Conservation (phyloP, 2,888 invertebrate species). For the Oegoconia quadripuncta region DNA sequence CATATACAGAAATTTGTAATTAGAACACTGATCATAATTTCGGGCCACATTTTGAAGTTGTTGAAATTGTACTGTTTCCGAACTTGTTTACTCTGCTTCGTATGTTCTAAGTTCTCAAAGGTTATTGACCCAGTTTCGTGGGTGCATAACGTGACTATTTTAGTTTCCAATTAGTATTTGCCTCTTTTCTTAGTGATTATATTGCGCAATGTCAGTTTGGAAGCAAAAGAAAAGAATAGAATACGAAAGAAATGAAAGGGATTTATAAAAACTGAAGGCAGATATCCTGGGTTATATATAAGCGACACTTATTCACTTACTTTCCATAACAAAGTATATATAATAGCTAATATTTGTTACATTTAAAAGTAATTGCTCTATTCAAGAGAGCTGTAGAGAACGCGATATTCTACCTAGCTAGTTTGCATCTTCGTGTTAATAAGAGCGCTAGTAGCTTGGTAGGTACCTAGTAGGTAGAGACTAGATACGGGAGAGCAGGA, state of each 20-base stretch:
- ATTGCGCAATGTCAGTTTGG: no score
- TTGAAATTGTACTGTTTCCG: slow-evolving; percentile 34
- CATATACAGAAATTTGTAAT: not conserved
- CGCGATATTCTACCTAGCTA: slow-evolving; percentile 22
- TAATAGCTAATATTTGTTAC: not conserved
- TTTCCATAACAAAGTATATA: no score
- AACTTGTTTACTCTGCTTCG: slow-evolving; percentile 44
- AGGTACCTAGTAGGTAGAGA: not conserved
- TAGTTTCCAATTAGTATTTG: no score
- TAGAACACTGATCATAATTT: not conserved
- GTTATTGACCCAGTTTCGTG: slow-evolving; percentile 64
- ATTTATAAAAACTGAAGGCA: no score
- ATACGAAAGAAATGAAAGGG: no score
- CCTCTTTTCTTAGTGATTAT: no score
- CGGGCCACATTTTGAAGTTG: not conserved
- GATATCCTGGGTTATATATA: no score
- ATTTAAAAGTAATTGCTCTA: slow-evolving; percentile 28
- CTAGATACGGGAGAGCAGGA: slow-evolving; percentile 17
- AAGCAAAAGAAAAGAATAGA: no score
- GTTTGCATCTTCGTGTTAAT: slow-evolving; percentile 25
- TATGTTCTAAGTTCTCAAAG: slow-evolving; percentile 46
- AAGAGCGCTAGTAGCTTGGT: not conserved
- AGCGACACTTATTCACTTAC: no score
- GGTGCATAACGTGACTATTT: slow-evolving; percentile 29
- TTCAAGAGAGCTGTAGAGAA: slow-evolving; percentile 33